phyloP scores from a whole-genome alignment of 2,797 vertebrate species.

The Gastrophryne carolinensis region DNA sequence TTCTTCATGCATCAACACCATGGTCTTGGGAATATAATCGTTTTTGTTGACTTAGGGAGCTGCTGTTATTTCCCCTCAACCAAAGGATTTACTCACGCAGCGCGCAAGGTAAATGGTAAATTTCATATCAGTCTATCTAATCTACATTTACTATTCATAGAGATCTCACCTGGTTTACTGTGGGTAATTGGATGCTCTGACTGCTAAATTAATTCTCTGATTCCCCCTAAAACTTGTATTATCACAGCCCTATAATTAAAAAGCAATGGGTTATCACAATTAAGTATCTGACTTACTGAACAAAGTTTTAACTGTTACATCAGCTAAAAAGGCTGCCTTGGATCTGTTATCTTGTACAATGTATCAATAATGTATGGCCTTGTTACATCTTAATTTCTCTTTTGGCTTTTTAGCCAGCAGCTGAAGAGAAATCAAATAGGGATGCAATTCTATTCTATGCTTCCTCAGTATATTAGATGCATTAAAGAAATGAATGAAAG shows the following conservation, averaged over 20 bases:
- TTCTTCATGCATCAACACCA: too few species aligned
- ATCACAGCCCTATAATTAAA: slow-evolving; percentile 43
- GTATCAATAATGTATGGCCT: neutral
- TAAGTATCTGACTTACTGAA: slow-evolving; percentile 22
- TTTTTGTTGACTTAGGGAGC: slow-evolving; percentile 44
- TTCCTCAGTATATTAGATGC: too few species aligned
- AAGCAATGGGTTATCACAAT: slow-evolving; percentile 43
- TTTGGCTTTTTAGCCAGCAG: too few species aligned
- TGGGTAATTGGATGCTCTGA: slow-evolving; percentile 45
- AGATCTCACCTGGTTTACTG: slow-evolving; percentile 51
- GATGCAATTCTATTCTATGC: too few species aligned
- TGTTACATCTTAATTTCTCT: too few species aligned
- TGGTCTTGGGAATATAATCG: slow-evolving; percentile 36
- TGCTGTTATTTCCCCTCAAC: slow-evolving; percentile 38
- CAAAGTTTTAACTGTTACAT: slow-evolving; percentile 6
- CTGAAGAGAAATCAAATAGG: too few species aligned
- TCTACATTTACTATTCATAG: slow-evolving; percentile 53
- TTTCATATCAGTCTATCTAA: slow-evolving; percentile 47
- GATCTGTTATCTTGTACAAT: neutral
- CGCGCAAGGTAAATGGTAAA: slow-evolving; percentile 28
- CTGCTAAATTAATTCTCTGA: slow-evolving; percentile 47
- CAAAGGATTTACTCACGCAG: slow-evolving; percentile 36
- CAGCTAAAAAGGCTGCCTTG: neutral
- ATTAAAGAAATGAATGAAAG: too few species aligned
- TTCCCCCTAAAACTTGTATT: slow-evolving; percentile 42